A percentile compares a stretch with the other conserved stretches of the same genome.
Conservation (phyloP, 2,888 invertebrate genomes). For the Buathra laborator region DNA sequence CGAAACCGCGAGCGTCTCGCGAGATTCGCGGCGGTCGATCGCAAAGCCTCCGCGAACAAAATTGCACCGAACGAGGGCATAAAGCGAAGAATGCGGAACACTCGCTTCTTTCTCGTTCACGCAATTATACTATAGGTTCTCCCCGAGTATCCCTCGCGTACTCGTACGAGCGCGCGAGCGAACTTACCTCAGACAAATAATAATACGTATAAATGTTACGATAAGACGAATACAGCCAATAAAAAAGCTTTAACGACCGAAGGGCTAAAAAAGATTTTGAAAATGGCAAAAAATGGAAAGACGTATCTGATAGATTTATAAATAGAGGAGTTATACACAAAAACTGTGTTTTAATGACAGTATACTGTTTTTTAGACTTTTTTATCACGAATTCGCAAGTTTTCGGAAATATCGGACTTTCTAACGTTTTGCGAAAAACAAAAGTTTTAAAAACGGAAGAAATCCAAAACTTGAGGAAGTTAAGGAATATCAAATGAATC, state of each 20-base stretch:
- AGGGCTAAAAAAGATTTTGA: neutral
- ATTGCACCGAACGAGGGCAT: slow-evolving; percentile 53
- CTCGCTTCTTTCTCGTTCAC: slow-evolving; percentile 38
- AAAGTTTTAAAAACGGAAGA: too few species aligned
- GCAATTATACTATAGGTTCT: slow-evolving; percentile 18
- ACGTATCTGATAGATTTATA: too few species aligned
- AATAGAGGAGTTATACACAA: too few species aligned
- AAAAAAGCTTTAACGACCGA: neutral
- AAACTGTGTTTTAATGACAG: too few species aligned
- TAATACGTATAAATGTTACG: slow-evolving; percentile 9
- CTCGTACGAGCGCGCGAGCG: slow-evolving; percentile 8
- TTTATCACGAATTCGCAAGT: too few species aligned
- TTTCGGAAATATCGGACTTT: too few species aligned
- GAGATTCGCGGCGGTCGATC: slow-evolving; percentile 42
- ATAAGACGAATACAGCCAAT: neutral
- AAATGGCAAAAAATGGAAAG: neutral
- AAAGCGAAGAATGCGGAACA: slow-evolving; percentile 65
- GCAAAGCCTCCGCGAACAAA: slow-evolving; percentile 28
- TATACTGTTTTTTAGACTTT: too few species aligned
- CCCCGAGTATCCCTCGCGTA: neutral
- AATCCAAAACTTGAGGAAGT: too few species aligned
- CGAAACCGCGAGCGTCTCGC: slow-evolving; percentile 43
- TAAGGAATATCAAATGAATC: too few species aligned
- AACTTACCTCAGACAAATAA: slow-evolving; percentile 16
- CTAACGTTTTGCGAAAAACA: too few species aligned